Conservation (phyloP, 1,140 invertebrate species). For the Holcopasites calliopsidis region DNA sequence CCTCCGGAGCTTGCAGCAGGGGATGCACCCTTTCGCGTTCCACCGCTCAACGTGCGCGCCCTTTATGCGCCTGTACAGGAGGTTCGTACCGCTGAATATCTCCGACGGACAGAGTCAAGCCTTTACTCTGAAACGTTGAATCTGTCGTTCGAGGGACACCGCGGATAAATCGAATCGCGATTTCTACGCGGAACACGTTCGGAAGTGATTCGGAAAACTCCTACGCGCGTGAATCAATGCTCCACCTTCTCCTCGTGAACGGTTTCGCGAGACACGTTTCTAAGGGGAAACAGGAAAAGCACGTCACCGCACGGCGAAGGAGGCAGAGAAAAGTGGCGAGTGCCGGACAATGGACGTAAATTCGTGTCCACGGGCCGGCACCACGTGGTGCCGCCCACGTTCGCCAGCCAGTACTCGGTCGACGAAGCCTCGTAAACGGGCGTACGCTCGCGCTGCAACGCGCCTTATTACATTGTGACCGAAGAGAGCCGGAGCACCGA, state of each 20-base stretch:
- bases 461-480: constrained; percentile 60
- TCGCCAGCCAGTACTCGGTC: constrained; percentile 54
- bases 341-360: constrained; percentile 65
- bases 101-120: no score
- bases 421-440: constrained; percentile 63
- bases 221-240: constrained; percentile 19
- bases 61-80: not conserved
- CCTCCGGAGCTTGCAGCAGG: constrained; percentile 27
- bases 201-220: constrained; percentile 3
- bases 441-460: constrained; percentile 8
- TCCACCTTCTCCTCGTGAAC: not conserved
- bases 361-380: constrained; percentile 50
- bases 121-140: no score
- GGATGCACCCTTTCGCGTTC: constrained; percentile 34
- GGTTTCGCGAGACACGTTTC: not conserved
- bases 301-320: constrained; percentile 22
- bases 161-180: no score
- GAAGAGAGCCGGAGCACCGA: constrained; percentile 44
- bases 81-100: no score
- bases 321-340: constrained; percentile 60
- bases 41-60: no score
- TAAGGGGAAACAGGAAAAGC: constrained; percentile 25
- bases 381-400: constrained; percentile 63
- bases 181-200: no score
- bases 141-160: no score